Percentiles rank a stretch among this genome's conserved stretches.
Evolutionary conservation across 2,113 vertebrate species (phyloP).

Genomic region (Sinocyclocheilus maitianheensis): DNA sequence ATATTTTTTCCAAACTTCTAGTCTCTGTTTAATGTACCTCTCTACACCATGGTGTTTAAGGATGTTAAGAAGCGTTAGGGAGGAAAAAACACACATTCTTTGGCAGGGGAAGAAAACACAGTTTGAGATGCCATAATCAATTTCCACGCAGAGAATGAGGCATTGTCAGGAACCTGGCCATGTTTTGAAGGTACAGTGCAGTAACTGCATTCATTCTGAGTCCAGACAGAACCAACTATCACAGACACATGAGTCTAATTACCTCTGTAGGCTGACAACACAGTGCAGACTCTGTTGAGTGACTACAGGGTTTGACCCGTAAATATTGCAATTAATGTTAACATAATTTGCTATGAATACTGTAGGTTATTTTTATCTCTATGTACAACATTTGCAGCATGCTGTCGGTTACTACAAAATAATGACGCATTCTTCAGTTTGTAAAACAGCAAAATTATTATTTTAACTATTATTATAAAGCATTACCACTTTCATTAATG

Average conservation of each 20-base stretch:
- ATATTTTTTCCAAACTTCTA: slow-evolving; percentile 68
- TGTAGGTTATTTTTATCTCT: neutral
- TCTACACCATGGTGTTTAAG: slow-evolving; percentile 52
- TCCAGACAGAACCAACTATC: slow-evolving; percentile 70
- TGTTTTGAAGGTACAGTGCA: slow-evolving; percentile 72
- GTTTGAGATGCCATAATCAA: slow-evolving; percentile 75
- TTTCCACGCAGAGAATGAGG: slow-evolving; percentile 67
- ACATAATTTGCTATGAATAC: neutral
- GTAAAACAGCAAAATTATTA: neutral
- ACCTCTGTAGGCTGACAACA: slow-evolving; percentile 69
- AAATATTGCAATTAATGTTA: neutral
- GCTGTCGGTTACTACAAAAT: neutral
- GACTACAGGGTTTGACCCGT: slow-evolving; percentile 72
- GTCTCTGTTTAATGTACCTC: slow-evolving; percentile 63
- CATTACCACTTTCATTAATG: neutral
- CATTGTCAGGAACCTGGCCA: slow-evolving; percentile 69
- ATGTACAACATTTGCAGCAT: neutral
- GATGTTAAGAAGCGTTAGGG: slow-evolving; percentile 58
- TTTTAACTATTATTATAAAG: neutral
- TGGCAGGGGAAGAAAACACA: slow-evolving; percentile 71
- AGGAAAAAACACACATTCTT: slow-evolving; percentile 59
- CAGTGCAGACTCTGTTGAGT: slow-evolving; percentile 70
- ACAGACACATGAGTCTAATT: slow-evolving; percentile 73
- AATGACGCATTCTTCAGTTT: neutral
- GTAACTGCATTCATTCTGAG: slow-evolving; percentile 67